Percentiles rank a stretch among this genome's conserved stretches.
These are phyloP conservation scores for Augochlorella aurata DNA, from an alignment of 2,888 invertebrate genomes.

Conservation along the genomic window DNA sequence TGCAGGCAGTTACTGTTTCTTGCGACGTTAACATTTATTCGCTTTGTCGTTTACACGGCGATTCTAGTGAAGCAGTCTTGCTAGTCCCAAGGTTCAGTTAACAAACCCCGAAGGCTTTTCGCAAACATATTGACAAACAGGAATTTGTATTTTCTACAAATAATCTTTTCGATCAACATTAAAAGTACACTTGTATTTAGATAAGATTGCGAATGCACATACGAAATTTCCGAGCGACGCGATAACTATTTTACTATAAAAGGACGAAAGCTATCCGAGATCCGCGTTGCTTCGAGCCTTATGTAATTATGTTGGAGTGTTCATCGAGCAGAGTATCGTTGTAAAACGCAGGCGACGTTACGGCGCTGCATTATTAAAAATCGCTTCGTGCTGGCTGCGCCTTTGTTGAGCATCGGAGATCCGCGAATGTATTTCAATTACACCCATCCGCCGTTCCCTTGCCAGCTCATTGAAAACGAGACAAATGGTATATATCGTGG, in stretches of 20 bases:
- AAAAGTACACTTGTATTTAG: too few relatives aligned
- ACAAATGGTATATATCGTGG: slow-evolving; percentile 53
- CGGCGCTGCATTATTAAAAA: slow-evolving; percentile 27
- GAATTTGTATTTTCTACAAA: too few relatives aligned
- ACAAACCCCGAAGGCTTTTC: too few relatives aligned
- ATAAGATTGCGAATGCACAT: too few relatives aligned
- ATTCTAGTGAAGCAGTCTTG: background rate
- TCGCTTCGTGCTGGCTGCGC: slow-evolving; percentile 10
- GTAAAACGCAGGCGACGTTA: slow-evolving; percentile 24
- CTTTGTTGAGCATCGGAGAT: slow-evolving; percentile 32
- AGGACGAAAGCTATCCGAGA: slow-evolving; percentile 9
- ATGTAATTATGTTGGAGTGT: slow-evolving; percentile 26
- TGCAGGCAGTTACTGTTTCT: background rate
- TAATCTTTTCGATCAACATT: too few relatives aligned
- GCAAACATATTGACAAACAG: too few relatives aligned
- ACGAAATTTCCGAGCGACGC: background rate
- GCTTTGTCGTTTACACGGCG: background rate
- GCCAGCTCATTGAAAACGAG: slow-evolving; percentile 42
- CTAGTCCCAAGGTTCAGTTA: too few relatives aligned
- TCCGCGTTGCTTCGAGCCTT: slow-evolving; percentile 5
- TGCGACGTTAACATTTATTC: background rate
- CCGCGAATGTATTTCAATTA: slow-evolving; percentile 49
- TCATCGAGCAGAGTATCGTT: slow-evolving; percentile 10
- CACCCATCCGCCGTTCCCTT: slow-evolving; percentile 30
- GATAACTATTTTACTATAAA: background rate